A percentile compares a stretch with the other conserved stretches of the same genome.
Evolutionary conservation across 2,113 vertebrate species (phyloP).

Genomic region (Alethe castanea): DNA sequence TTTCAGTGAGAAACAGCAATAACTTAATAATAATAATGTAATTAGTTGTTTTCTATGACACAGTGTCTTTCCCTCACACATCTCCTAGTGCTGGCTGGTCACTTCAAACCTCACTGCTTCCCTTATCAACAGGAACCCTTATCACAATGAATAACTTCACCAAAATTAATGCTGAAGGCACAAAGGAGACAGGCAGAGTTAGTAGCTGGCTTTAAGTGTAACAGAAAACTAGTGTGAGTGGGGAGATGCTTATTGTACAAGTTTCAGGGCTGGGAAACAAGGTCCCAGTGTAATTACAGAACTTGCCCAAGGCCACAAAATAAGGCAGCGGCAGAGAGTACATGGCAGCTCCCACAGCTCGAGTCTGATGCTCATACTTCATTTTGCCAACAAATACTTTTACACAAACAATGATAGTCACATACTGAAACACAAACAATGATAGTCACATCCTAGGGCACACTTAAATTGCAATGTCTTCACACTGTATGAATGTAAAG

Average conservation of each 20-base stretch:
- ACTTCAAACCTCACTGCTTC: neutral
- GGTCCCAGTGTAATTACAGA: neutral
- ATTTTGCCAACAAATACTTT: neutral
- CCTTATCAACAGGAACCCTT: neutral
- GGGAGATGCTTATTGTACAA: neutral
- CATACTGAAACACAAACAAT: neutral
- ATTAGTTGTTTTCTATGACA: neutral
- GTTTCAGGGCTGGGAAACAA: conserved; percentile 5
- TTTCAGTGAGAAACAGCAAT: neutral
- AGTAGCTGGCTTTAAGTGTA: neutral
- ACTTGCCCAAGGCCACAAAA: neutral
- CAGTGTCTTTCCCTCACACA: neutral
- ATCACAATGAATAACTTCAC: neutral
- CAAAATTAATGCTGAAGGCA: neutral
- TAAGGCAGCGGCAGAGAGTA: neutral
- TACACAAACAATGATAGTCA: too few species aligned
- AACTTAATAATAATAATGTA: neutral
- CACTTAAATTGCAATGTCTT: neutral
- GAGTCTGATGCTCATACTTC: rapidly evolving
- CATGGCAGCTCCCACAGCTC: neutral
- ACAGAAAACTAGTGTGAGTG: neutral
- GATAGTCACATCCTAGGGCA: neutral
- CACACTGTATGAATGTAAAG: neutral
- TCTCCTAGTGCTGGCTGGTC: neutral
- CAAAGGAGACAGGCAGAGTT: neutral